These are phyloP conservation scores for Istiophorus platypterus DNA, from an alignment of 2,113 vertebrate genomes.

Conservation along the genomic window DNA sequence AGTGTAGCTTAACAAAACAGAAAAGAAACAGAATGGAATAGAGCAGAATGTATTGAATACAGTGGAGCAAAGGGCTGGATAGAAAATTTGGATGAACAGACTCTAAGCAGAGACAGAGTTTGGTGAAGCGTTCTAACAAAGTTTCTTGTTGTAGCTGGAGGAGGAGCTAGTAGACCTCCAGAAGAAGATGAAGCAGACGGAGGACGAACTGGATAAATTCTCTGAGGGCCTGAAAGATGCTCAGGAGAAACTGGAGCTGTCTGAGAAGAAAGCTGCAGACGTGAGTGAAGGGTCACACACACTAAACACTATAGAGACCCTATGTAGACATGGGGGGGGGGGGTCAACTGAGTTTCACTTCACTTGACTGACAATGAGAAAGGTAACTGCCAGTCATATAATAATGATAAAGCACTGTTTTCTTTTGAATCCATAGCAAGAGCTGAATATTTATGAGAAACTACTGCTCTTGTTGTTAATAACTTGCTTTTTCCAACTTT, in stretches of 20 bases:
- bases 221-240: constrained; percentile 92
- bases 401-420: background rate
- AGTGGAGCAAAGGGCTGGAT: too few relatives aligned
- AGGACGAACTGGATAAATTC: constrained; percentile 89
- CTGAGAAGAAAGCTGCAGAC: constrained; percentile 92
- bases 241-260: constrained; percentile 93
- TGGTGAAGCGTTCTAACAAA: constrained; percentile 8
- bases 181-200: constrained; percentile 92
- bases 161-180: constrained; percentile 92
- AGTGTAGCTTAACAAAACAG: background rate
- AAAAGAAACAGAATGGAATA: background rate
- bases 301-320: background rate
- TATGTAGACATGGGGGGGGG: background rate
- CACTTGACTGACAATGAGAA: background rate
- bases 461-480: constrained; percentile 25
- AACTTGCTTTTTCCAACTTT: constrained; percentile 18
- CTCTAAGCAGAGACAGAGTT: background rate
- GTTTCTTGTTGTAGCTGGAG: constrained; percentile 84
- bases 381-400: background rate
- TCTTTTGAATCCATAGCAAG: background rate
- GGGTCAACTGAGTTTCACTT: background rate
- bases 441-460: constrained; percentile 18
- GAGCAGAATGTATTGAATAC: background rate
- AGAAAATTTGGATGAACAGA: background rate
- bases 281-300: constrained; percentile 80